Evolutionary conservation across 1,140 invertebrate genomes (phyloP).

Genomic region (Drosophila tropicalis): DNA sequence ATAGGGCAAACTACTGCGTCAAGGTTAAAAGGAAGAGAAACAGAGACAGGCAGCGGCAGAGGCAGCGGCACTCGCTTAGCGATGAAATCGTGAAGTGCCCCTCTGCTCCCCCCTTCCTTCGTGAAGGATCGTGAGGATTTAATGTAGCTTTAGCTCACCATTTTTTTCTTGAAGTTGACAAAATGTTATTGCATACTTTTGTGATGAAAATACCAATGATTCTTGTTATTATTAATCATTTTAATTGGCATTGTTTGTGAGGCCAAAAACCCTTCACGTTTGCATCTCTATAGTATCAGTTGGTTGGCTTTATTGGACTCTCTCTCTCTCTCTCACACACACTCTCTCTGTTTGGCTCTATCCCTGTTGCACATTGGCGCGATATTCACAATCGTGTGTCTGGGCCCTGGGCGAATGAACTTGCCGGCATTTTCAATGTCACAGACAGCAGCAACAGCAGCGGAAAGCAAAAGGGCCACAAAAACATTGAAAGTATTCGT

Average conservation of each 20-base stretch:
- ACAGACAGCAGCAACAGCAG: conserved; percentile 40
- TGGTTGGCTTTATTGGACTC: not conserved
- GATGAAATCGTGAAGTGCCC: not conserved
- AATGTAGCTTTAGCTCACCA: too few species aligned
- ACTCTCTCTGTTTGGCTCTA: not conserved
- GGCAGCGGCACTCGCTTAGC: not conserved
- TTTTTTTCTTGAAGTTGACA: too few species aligned
- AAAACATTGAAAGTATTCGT: conserved; percentile 43
- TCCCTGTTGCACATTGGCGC: not conserved
- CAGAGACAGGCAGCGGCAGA: not conserved
- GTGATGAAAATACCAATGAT: too few species aligned
- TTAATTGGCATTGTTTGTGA: not conserved
- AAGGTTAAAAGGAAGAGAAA: conserved; percentile 54
- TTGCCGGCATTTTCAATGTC: conserved; percentile 77
- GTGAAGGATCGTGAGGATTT: too few species aligned
- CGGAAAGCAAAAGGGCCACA: conserved; percentile 14
- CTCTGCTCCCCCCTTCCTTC: too few species aligned
- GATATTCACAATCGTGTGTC: conserved; percentile 9
- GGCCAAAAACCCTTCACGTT: not conserved
- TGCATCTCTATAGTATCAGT: conserved; percentile 3
- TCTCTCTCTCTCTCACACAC: not conserved
- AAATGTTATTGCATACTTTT: too few species aligned
- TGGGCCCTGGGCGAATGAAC: conserved; percentile 65
- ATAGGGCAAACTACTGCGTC: conserved; percentile 83
- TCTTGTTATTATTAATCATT: not conserved